A percentile compares a stretch with the other conserved stretches of the same genome.
Conservation (phyloP, 1,140 invertebrate genomes). For the Aphidius ervi region DNA sequence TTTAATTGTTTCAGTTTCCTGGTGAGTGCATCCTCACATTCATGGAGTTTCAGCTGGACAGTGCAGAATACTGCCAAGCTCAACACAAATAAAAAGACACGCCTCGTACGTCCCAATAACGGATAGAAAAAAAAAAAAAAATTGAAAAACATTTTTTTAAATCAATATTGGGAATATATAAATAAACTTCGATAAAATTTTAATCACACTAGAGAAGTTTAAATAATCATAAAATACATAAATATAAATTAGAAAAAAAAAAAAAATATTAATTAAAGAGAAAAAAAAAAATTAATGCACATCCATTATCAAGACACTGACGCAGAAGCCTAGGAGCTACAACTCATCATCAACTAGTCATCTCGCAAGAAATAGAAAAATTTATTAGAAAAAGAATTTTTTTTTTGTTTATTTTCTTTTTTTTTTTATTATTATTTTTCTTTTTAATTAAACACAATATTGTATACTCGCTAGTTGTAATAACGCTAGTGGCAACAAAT, state of each 20-base stretch:
- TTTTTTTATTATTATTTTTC: neutral
- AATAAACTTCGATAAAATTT: no score
- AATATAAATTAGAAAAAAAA: no score
- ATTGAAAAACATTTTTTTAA: neutral
- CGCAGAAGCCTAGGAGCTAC: slow-evolving; percentile 23
- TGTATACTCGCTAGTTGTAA: no score
- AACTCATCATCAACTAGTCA: slow-evolving; percentile 47
- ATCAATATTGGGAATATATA: no score
- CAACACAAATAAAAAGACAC: slow-evolving; percentile 83
- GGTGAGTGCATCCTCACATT: slow-evolving; percentile 74
- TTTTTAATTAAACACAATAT: neutral
- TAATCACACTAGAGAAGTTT: no score
- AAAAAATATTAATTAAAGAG: neutral
- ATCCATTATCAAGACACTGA: no score
- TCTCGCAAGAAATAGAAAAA: slow-evolving; percentile 42
- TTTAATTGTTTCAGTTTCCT: slow-evolving; percentile 55
- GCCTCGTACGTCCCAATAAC: slow-evolving; percentile 27
- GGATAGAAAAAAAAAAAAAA: slow-evolving; percentile 28
- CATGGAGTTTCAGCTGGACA: slow-evolving; percentile 96
- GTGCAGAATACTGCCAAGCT: slow-evolving; percentile 93
- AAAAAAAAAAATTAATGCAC: slow-evolving; percentile 1
- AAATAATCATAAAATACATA: no score
- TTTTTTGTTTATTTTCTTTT: slow-evolving; percentile 15
- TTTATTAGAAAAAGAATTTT: slow-evolving; percentile 45
- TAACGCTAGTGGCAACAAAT: no score